Conservation (phyloP, 2,888 invertebrate species). For the Argynnis bischoffii region DNA sequence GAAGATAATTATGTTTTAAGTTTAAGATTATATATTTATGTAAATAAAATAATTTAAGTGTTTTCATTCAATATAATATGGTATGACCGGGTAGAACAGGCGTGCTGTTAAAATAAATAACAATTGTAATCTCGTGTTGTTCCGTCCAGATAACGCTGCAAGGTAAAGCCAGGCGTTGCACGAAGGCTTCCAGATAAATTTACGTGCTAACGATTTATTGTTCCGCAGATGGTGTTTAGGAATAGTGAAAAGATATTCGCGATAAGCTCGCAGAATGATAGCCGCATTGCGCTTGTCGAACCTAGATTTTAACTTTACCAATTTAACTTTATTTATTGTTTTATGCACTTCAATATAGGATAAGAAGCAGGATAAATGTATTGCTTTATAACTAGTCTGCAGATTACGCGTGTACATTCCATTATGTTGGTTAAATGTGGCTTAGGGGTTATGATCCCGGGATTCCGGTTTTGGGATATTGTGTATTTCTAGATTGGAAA, state of each 20-base stretch:
- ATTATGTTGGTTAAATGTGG: too few relatives aligned
- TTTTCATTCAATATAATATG: neutral
- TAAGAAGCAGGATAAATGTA: neutral
- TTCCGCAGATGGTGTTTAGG: slow-evolving; percentile 35
- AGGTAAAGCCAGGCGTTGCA: slow-evolving; percentile 26
- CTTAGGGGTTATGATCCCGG: too few relatives aligned
- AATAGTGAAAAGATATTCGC: slow-evolving; percentile 37
- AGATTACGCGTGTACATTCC: too few relatives aligned
- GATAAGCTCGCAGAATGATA: slow-evolving; percentile 33
- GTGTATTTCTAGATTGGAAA: too few relatives aligned
- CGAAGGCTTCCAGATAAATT: slow-evolving; percentile 34
- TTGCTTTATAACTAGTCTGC: neutral
- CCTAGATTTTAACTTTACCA: slow-evolving; percentile 16
- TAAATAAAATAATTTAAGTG: neutral
- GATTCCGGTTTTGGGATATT: too few relatives aligned
- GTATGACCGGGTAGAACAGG: neutral
- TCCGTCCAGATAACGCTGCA: slow-evolving; percentile 25
- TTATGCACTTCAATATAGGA: neutral
- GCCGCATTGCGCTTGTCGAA: slow-evolving; percentile 31
- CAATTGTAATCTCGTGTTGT: slow-evolving; percentile 23
- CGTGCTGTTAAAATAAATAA: slow-evolving; percentile 27
- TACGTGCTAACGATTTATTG: slow-evolving; percentile 39
- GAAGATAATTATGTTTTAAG: too few relatives aligned
- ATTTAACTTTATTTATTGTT: slow-evolving; percentile 24
- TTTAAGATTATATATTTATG: neutral